A percentile compares a stretch with the other conserved stretches of the same genome.
These are phyloP conservation scores for Takifugu flavidus DNA, from an alignment of 2,113 vertebrate species.

Conservation along the genomic window DNA sequence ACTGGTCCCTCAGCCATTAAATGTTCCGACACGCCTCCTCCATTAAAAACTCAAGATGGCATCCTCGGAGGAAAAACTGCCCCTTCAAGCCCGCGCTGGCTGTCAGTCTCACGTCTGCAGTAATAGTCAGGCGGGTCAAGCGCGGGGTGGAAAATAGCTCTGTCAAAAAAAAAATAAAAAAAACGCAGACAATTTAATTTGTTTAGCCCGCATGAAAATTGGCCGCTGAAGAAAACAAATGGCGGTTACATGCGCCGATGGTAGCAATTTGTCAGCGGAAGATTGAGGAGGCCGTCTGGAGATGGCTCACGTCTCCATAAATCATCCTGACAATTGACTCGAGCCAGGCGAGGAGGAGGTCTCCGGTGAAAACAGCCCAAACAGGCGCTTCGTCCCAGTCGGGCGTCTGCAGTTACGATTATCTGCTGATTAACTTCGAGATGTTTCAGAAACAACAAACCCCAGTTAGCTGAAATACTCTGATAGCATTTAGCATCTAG, in stretches of 20 bases:
- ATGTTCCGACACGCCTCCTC: constrained; percentile 33
- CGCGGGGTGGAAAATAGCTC: constrained; percentile 31
- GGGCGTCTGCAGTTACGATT: too few relatives aligned
- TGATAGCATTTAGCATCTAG: neutral
- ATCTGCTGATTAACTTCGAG: constrained; percentile 2
- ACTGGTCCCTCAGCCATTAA: constrained; percentile 38
- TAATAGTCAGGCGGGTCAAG: constrained; percentile 46
- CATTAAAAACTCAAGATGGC: constrained; percentile 28
- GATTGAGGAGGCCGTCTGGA: constrained; percentile 59
- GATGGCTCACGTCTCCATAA: constrained; percentile 71
- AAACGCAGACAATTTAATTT: constrained; percentile 63
- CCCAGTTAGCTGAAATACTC: neutral
- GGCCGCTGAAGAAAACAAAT: constrained; percentile 52
- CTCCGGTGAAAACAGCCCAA: constrained; percentile 49
- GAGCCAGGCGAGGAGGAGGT: constrained; percentile 58
- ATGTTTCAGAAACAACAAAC: constrained; percentile 41
- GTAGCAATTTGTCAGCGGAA: constrained; percentile 56
- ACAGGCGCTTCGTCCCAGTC: neutral
- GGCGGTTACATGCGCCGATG: constrained; percentile 37
- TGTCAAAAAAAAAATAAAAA: constrained; percentile 52
- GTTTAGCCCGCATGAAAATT: constrained; percentile 52
- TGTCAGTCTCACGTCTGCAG: constrained; percentile 35
- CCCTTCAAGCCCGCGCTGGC: neutral
- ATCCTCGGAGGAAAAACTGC: constrained; percentile 3
- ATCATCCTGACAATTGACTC: constrained; percentile 71